A percentile compares a stretch with the other conserved stretches of the same genome.
Evolutionary conservation across 2,888 invertebrate species (phyloP).

Genomic region (Orthosia incerta): DNA sequence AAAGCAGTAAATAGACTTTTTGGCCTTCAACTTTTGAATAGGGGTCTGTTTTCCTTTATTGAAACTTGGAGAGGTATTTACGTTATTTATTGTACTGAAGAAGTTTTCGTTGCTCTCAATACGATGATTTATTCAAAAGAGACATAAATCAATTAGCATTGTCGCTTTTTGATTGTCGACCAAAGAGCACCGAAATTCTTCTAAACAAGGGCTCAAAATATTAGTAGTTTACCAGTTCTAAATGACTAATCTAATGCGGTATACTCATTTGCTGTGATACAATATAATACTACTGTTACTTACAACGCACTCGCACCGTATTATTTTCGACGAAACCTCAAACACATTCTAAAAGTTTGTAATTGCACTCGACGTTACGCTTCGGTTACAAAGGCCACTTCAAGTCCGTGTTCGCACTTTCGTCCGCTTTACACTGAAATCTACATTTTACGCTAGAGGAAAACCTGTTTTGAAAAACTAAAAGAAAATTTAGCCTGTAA

Average conservation of each 20-base stretch:
- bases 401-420: slow-evolving; percentile 44
- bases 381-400: slow-evolving; percentile 16
- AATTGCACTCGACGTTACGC: slow-evolving; percentile 17
- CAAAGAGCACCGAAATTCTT: no score
- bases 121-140: background rate
- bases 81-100: background rate
- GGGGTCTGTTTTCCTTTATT: slow-evolving; percentile 30
- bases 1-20: slow-evolving; percentile 22
- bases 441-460: slow-evolving; percentile 39
- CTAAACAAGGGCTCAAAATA: background rate
- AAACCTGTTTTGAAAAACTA: slow-evolving; percentile 31
- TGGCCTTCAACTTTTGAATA: slow-evolving; percentile 22
- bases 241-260: background rate
- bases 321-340: background rate
- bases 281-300: background rate
- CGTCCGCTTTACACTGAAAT: slow-evolving; percentile 35
- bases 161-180: background rate
- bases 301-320: background rate
- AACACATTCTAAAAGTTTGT: slow-evolving; percentile 15
- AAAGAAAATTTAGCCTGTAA: slow-evolving; percentile 16
- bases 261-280: background rate
- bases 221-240: background rate
- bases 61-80: background rate
- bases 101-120: background rate
- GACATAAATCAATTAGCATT: background rate